Percentiles rank a stretch among this genome's conserved stretches.
Conservation (phyloP, 37 sponge, comb jelly and placozoan genomes). For the Cliona cf. orientalis region DNA sequence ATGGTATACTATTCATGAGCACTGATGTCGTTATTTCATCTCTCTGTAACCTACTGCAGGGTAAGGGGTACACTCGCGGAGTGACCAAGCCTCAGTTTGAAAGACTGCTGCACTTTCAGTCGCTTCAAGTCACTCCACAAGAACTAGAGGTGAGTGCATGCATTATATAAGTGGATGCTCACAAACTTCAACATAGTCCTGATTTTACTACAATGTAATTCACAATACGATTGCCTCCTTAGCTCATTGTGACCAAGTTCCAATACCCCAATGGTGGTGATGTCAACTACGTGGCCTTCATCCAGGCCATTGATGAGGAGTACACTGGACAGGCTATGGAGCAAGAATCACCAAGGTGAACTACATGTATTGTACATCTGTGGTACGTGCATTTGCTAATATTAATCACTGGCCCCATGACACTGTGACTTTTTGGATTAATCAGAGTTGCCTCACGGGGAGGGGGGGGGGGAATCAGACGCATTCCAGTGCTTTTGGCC, state of each 20-base stretch:
- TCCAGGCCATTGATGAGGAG: slow-evolving; percentile 85
- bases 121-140: slow-evolving; percentile 69
- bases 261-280: slow-evolving; percentile 73
- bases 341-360: slow-evolving; percentile 7
- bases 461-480: too few species aligned
- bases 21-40: too few species aligned
- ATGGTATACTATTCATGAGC: too few species aligned
- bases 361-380: neutral
- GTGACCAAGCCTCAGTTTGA: slow-evolving; percentile 91
- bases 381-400: neutral
- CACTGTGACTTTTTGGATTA: neutral
- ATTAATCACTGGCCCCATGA: neutral
- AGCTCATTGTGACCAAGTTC: slow-evolving; percentile 86
- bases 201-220: neutral
- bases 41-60: slow-evolving; percentile 51
- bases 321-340: slow-evolving; percentile 72
- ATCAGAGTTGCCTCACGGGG: neutral
- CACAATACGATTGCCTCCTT: neutral
- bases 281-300: slow-evolving; percentile 89
- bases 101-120: slow-evolving; percentile 73
- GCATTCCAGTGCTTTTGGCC: too few species aligned
- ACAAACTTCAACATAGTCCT: neutral
- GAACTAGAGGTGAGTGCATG: slow-evolving; percentile 67
- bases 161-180: neutral
- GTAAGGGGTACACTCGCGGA: slow-evolving; percentile 85